phyloP scores from a whole-genome alignment of 2,888 invertebrate genomes.

The Eucera pruinosa region DNA sequence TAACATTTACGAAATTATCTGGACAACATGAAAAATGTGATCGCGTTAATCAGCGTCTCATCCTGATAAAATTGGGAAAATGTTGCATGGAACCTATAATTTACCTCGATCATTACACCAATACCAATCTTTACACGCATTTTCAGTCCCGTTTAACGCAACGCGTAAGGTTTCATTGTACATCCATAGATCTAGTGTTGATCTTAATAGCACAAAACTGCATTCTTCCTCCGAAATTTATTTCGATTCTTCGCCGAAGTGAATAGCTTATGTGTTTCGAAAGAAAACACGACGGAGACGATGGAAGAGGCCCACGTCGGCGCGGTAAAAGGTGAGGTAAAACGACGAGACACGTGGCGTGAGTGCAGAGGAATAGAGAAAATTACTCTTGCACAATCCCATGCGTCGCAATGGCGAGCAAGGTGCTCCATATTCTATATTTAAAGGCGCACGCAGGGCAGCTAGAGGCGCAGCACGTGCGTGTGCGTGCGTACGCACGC shows the following conservation, averaged over 20 bases:
- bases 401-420: constrained; percentile 65
- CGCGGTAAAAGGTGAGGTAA: constrained; percentile 13
- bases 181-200: too few relatives aligned
- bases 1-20: too few relatives aligned
- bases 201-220: not conserved
- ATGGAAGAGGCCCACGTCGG: not conserved
- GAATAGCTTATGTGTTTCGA: constrained; percentile 27
- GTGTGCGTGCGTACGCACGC: constrained; percentile 63
- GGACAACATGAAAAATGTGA: too few relatives aligned
- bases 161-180: not conserved
- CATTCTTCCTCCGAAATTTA: not conserved
- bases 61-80: too few relatives aligned
- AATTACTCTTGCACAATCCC: constrained; percentile 70
- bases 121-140: too few relatives aligned
- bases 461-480: constrained; percentile 63
- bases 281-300: constrained; percentile 6
- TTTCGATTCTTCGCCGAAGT: not conserved
- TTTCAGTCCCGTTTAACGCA: too few relatives aligned
- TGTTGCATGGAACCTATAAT: too few relatives aligned
- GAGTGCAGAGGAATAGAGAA: constrained; percentile 67
- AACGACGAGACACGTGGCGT: constrained; percentile 42
- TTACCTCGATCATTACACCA: too few relatives aligned
- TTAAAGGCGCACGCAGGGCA: constrained; percentile 74
- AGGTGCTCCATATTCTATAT: constrained; percentile 83
- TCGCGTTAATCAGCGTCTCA: too few relatives aligned